phyloP scores from a whole-genome alignment of 2,888 invertebrate genomes.

The Pristionchus maxplancki region DNA sequence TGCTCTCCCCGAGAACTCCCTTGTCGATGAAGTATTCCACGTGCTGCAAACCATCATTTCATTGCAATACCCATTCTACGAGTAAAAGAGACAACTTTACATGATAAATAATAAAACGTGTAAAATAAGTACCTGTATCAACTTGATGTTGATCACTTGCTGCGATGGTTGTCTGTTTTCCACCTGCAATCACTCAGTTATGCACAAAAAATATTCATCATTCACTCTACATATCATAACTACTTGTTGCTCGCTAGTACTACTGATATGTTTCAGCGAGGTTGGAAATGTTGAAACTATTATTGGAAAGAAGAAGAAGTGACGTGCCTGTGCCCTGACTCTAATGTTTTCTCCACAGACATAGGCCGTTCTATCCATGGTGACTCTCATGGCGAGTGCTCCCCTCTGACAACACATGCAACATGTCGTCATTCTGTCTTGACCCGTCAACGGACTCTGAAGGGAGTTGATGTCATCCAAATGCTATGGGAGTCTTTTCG shows the following conservation, averaged over 20 bases:
- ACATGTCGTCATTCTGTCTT: constrained; percentile 84
- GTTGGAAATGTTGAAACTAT: neutral
- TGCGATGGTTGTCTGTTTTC: constrained; percentile 64
- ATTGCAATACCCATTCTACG: too few relatives aligned
- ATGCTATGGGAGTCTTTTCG: too few relatives aligned
- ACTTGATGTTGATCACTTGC: constrained; percentile 63
- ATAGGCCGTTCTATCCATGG: constrained; percentile 86
- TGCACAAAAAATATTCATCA: too few relatives aligned
- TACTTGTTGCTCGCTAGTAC: too few relatives aligned
- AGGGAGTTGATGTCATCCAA: neutral
- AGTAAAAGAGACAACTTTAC: too few relatives aligned
- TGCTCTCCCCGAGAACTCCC: constrained; percentile 85
- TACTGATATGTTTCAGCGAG: neutral
- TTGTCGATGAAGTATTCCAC: constrained; percentile 87
- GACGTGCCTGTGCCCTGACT: constrained; percentile 79
- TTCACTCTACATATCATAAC: too few relatives aligned
- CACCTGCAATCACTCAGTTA: constrained; percentile 61
- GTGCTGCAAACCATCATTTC: constrained; percentile 80
- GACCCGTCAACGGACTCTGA: constrained; percentile 84
- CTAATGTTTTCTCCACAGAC: constrained; percentile 79
- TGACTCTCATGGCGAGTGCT: constrained; percentile 84
- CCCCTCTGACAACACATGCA: constrained; percentile 86
- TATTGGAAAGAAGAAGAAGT: too few relatives aligned
- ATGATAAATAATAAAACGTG: too few relatives aligned
- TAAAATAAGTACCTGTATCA: constrained; percentile 53